phyloP scores from a whole-genome alignment of 2,113 vertebrate species.

The Microcebus griseorufus region DNA sequence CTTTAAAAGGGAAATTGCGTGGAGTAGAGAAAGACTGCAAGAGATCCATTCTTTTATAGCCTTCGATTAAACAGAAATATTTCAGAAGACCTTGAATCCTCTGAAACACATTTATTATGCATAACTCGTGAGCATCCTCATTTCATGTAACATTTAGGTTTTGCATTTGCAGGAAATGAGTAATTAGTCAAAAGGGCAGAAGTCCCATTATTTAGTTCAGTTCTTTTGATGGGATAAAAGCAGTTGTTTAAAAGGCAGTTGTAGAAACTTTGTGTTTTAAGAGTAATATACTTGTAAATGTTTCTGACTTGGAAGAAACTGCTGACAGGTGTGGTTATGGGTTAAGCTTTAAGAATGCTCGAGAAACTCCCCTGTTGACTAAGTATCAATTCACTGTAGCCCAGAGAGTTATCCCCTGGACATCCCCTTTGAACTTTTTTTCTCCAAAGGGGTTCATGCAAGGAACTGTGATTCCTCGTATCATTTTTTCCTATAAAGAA shows the following conservation, averaged over 20 bases:
- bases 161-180: slow-evolving; percentile 56
- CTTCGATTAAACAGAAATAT: neutral
- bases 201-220: neutral
- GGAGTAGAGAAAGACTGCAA: neutral
- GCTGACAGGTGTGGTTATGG: slow-evolving; percentile 33
- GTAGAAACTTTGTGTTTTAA: neutral
- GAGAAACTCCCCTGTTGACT: slow-evolving; percentile 72
- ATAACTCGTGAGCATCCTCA: neutral
- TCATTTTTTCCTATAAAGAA: slow-evolving; percentile 62
- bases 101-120: neutral
- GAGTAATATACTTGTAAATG: neutral
- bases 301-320: slow-evolving; percentile 29
- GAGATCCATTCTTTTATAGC: neutral
- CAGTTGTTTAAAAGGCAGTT: neutral
- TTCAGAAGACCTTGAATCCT: neutral
- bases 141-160: neutral
- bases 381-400: slow-evolving; percentile 10
- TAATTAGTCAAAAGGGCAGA: neutral
- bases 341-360: slow-evolving; percentile 14
- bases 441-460: neutral
- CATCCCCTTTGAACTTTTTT: slow-evolving; percentile 69
- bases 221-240: neutral
- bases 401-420: slow-evolving; percentile 22
- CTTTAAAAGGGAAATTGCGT: neutral
- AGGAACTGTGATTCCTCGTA: slow-evolving; percentile 50